Evolutionary conservation across 2,888 invertebrate genomes (phyloP).

Genomic region (Sacculina carcini): DNA sequence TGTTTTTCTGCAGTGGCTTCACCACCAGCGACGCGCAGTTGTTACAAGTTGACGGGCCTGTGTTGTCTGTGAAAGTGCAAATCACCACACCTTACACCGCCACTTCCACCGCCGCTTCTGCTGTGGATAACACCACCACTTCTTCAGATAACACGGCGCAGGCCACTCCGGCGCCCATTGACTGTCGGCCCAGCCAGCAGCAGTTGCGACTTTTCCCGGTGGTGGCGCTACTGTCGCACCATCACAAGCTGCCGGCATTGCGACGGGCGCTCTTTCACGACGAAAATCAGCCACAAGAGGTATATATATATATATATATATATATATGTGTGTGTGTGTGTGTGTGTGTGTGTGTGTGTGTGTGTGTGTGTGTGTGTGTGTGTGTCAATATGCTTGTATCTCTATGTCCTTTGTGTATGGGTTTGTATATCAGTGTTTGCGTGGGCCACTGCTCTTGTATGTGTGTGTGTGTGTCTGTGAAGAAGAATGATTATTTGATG

Average conservation of each 20-base stretch:
- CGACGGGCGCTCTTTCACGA: not conserved
- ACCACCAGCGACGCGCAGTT: not conserved
- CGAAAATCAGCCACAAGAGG: not conserved
- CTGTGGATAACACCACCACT: no score
- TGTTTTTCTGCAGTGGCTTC: not conserved
- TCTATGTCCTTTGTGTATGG: not conserved
- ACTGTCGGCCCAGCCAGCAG: not conserved
- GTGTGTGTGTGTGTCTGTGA: not conserved
- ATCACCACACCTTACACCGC: not conserved
- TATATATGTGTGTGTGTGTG: not conserved
- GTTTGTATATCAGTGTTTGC: not conserved
- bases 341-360: not conserved
- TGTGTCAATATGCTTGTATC: not conserved
- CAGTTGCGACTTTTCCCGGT: not conserved
- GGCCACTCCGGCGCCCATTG: not conserved
- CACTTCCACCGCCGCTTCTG: no score
- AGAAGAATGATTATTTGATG: not conserved
- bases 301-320: not conserved
- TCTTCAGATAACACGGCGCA: no score
- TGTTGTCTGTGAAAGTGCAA: not conserved
- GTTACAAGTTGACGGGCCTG: not conserved
- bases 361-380: not conserved
- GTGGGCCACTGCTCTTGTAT: not conserved
- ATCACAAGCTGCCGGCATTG: not conserved
- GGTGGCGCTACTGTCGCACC: not conserved